Evolutionary conservation across 1,140 invertebrate genomes (phyloP).

Genomic region (Contarinia nasturtii): DNA sequence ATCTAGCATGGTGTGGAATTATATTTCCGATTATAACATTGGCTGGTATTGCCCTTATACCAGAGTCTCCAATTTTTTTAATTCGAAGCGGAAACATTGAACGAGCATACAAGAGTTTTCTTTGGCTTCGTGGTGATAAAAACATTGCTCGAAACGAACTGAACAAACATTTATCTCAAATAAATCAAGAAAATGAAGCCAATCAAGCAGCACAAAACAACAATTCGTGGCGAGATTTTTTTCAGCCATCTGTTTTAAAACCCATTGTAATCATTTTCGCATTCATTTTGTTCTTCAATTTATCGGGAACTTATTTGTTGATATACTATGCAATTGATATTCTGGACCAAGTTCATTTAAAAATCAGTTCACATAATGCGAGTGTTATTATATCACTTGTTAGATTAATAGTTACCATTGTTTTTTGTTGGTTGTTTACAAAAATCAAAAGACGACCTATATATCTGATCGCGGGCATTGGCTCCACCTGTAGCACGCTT

Average conservation of each 20-base stretch:
- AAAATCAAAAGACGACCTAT: constrained; percentile 38
- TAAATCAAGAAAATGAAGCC: constrained; percentile 23
- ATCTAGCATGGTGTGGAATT: constrained; percentile 38
- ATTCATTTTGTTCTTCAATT: constrained; percentile 47
- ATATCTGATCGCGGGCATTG: constrained; percentile 38
- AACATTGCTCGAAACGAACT: constrained; percentile 25
- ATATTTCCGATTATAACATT: constrained; percentile 35
- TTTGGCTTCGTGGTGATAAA: constrained; percentile 43
- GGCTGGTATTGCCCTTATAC: constrained; percentile 36
- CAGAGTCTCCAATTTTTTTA: constrained; percentile 54
- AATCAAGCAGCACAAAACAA: constrained; percentile 25
- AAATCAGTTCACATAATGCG: constrained; percentile 28
- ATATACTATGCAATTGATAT: constrained; percentile 58
- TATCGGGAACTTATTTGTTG: constrained; percentile 50
- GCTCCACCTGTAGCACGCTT: constrained; percentile 38
- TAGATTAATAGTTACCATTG: constrained; percentile 36
- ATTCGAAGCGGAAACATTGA: constrained; percentile 34
- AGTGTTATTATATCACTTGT: constrained; percentile 43
- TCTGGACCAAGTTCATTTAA: constrained; percentile 30
- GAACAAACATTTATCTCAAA: constrained; percentile 12
- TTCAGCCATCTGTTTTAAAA: constrained; percentile 37
- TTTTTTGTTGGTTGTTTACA: constrained; percentile 40
- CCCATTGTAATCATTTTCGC: constrained; percentile 47
- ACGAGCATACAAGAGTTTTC: constrained; percentile 38
- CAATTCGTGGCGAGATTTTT: constrained; percentile 27